Evolutionary conservation across 2,888 invertebrate genomes (phyloP), one percentile per base, ranked within the genome.

Genomic region (Dasypolia templi): DNA sequence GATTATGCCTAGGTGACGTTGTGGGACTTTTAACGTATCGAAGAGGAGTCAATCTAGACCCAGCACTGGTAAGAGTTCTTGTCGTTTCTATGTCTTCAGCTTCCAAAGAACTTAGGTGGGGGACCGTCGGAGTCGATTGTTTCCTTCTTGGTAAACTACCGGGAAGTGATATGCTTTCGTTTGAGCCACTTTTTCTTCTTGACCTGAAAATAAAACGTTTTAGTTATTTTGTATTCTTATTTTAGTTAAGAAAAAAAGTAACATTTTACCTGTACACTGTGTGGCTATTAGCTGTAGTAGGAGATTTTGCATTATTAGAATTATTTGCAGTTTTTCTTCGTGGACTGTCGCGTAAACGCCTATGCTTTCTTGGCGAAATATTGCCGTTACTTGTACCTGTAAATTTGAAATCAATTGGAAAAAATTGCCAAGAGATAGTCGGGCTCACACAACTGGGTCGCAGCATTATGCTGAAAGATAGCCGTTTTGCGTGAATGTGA

Each of bases 311-410:
- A 71, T 93, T 92, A 71, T 93, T 92, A 62, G 96, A 95, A 84
- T 95, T 96, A 79, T 96, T 93, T n/a, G 93, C 94, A 44, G 97
- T 97, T 93, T 97, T 97, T 89, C 97, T 96, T 87, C 97, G 93
- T 1, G 97, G 97, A 88, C 97, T 97, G 77, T 98, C 97, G 75
- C 97, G 95, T 72, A 96, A 94, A 77, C 97, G 96, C 87, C 97
- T 97, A 79, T 96, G 95, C 92, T 97, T 97, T 81, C 97, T 96
- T 61, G 97, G 97, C 19, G 97, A 97, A 80, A 95, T 87, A 87
- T 94, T 96, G 61, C 96, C 96, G 81, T 96, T 96, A 44, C 92
- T 94, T n/a, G 91, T 77, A 62, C 95, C 95, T 95, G 69, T 46
- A 83, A 85, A 53, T 69, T 22, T 22, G 11, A 11, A 22, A 32